These are phyloP conservation scores for Cryptophagus acutangulus DNA, from an alignment of 2,888 invertebrate species.

Conservation along the genomic window DNA sequence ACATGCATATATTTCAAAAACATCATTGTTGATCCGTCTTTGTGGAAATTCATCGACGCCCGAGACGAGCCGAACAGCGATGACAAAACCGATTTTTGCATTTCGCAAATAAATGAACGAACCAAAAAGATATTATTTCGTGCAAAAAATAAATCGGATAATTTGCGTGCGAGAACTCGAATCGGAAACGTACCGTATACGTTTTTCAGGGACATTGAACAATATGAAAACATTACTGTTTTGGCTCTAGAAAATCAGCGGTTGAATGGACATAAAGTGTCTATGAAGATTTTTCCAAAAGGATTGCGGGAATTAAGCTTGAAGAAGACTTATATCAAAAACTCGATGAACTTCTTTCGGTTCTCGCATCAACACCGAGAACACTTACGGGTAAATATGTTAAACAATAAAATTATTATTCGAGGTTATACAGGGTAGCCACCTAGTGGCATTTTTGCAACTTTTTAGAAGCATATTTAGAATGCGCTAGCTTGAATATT, in stretches of 20 bases:
- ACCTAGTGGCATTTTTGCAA: too few relatives aligned
- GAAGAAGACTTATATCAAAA: constrained; percentile 44
- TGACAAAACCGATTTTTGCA: constrained; percentile 36
- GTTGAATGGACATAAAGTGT: constrained; percentile 51
- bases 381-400: constrained; percentile 34
- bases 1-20: constrained; percentile 35
- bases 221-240: constrained; percentile 32
- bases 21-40: constrained; percentile 33
- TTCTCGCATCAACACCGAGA: constrained; percentile 25
- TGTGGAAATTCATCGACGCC: constrained; percentile 40
- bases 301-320: constrained; percentile 59
- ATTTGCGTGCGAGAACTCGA: too few relatives aligned
- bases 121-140: constrained; percentile 29
- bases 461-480: too few relatives aligned
- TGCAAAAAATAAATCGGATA: constrained; percentile 18
- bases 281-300: constrained; percentile 60
- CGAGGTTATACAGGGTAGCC: too few relatives aligned
- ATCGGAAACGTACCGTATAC: constrained; percentile 18
- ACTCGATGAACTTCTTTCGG: constrained; percentile 37
- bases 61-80: constrained; percentile 32
- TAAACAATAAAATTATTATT: too few relatives aligned
- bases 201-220: constrained; percentile 20
- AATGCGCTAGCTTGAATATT: too few relatives aligned
- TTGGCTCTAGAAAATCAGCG: constrained; percentile 41
- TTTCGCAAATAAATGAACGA: constrained; percentile 31